A percentile compares a stretch with the other conserved stretches of the same genome.
These are phyloP conservation scores for Amphimedon queenslandica DNA, from an alignment of 37 sponge, comb jelly and placozoan genomes.

Conservation along the genomic window DNA sequence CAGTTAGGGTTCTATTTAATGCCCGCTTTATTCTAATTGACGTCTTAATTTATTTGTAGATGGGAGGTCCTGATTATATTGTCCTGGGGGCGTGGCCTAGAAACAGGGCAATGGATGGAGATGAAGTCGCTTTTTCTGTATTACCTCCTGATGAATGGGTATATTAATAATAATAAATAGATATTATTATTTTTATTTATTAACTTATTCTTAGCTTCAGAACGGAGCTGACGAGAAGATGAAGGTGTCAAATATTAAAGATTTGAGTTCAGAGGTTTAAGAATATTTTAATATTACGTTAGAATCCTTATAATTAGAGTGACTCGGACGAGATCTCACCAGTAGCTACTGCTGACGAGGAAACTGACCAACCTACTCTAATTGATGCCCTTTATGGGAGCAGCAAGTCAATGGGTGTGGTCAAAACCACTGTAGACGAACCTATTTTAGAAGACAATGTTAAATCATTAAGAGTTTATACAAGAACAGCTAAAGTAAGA, in stretches of 20 bases:
- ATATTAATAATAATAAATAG: background rate
- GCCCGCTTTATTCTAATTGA: background rate
- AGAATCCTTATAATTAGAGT: too few species aligned
- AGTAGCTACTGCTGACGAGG: background rate
- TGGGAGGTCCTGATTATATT: slow-evolving; percentile 69
- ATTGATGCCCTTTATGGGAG: background rate
- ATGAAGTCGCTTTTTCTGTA: slow-evolving; percentile 69
- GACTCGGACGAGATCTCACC: too few species aligned
- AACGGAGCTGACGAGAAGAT: too few species aligned
- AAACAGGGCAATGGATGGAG: slow-evolving; percentile 82
- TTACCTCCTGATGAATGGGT: slow-evolving; percentile 33
- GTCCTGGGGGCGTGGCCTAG: slow-evolving; percentile 38
- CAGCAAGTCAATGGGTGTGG: too few species aligned
- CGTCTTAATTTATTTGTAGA: slow-evolving; percentile 41
- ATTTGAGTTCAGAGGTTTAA: too few species aligned
- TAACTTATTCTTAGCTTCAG: too few species aligned
- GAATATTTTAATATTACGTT: too few species aligned
- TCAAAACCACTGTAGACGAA: background rate
- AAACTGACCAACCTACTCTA: background rate
- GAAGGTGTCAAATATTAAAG: too few species aligned
- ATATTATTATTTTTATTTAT: too few species aligned
- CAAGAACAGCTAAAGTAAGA: background rate
- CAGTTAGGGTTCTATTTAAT: slow-evolving; percentile 43
- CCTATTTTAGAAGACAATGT: too few species aligned
- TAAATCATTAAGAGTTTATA: too few species aligned